Evolutionary conservation across 1,140 invertebrate species (phyloP).

Genomic region (Sycophaga agraensis): DNA sequence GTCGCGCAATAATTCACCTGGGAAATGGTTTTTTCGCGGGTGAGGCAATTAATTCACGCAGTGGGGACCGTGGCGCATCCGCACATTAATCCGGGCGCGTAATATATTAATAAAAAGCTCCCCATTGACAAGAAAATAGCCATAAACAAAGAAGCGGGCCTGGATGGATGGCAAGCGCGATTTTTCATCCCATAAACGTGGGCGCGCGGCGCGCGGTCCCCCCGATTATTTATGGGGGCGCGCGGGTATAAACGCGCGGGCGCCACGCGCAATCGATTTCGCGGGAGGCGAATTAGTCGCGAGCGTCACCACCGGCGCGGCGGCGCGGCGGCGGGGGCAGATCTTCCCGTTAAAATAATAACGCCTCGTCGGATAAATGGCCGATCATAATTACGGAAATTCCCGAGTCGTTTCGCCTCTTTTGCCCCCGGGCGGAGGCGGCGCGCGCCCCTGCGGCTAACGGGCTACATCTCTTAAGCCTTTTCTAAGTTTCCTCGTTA

Average conservation of each 20-base stretch:
- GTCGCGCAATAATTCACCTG: no score
- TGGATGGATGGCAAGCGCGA: constrained; percentile 27
- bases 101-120: constrained; percentile 29
- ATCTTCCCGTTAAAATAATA: constrained; percentile 53
- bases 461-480: constrained; percentile 3
- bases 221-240: constrained; percentile 50
- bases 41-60: no score
- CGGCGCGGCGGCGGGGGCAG: constrained; percentile 29
- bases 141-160: not conserved
- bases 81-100: not conserved
- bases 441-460: not conserved
- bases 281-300: constrained; percentile 50
- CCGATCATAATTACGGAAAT: constrained; percentile 56
- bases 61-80: not conserved
- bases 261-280: constrained; percentile 52
- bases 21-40: no score
- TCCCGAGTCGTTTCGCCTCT: constrained; percentile 39
- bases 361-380: constrained; percentile 53
- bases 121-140: constrained; percentile 10
- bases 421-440: constrained; percentile 13
- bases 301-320: constrained; percentile 15
- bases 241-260: constrained; percentile 39
- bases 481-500: constrained; percentile 30
- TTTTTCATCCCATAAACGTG: constrained; percentile 45
- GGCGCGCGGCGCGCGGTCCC: no score